A percentile compares a stretch with the other conserved stretches of the same genome.
phyloP scores from a whole-genome alignment of 2,888 invertebrate species.

The Scaptomyza parva region DNA sequence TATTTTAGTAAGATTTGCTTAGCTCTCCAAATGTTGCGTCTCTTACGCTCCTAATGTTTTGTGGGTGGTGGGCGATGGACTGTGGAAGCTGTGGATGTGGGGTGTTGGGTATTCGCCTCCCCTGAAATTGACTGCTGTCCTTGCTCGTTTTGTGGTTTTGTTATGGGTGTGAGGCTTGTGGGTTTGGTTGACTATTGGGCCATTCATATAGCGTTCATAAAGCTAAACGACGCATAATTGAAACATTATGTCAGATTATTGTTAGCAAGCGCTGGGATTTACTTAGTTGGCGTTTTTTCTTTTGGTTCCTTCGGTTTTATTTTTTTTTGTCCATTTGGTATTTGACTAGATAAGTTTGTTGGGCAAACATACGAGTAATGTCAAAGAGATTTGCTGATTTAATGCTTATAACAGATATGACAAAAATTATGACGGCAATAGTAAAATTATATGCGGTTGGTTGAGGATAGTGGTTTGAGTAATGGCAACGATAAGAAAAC shows the following conservation, averaged over 20 bases:
- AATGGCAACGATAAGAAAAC: conserved; percentile 53
- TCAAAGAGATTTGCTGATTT: conserved; percentile 61
- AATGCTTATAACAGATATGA: conserved; percentile 53
- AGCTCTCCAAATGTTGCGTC: conserved; percentile 70
- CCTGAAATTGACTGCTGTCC: conserved; percentile 33
- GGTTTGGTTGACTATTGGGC: conserved; percentile 8
- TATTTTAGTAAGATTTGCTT: conserved; percentile 80
- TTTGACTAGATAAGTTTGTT: conserved; percentile 43
- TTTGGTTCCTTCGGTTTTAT: not conserved
- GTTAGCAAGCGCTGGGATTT: conserved; percentile 77
- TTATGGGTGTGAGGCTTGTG: conserved; percentile 12
- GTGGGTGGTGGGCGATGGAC: conserved; percentile 11
- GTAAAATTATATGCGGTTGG: conserved; percentile 20
- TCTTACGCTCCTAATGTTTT: conserved; percentile 56
- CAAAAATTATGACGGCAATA: conserved; percentile 52
- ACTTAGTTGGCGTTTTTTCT: conserved; percentile 73
- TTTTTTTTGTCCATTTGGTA: conserved; percentile 16
- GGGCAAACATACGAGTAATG: conserved; percentile 58
- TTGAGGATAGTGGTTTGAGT: conserved; percentile 39
- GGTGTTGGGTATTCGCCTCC: not conserved
- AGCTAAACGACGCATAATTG: conserved; percentile 82
- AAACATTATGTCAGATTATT: conserved; percentile 83
- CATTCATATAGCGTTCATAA: conserved; percentile 73
- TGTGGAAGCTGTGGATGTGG: not conserved
- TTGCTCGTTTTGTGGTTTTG: conserved; percentile 42